Evolutionary conservation across 2,888 invertebrate genomes (phyloP), one percentile per base, ranked within the genome.

Genomic region (Phaonia tiefii): DNA sequence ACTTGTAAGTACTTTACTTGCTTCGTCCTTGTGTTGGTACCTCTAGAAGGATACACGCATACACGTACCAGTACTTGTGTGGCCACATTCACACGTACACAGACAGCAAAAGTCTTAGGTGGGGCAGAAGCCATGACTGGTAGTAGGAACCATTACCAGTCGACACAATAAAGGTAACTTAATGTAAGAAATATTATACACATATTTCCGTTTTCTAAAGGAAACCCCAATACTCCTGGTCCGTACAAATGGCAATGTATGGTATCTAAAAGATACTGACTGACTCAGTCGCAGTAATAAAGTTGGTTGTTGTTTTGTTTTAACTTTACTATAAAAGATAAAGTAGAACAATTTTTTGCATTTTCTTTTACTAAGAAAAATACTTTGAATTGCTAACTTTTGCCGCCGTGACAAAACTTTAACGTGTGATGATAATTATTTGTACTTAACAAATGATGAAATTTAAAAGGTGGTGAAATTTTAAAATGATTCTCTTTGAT

Each of bases 111-210:
- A 84, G 78, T 85, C 88, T 86, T 88, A 88, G 89, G 88, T 88
- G 89, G 89, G 88, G 88, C 88, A 88, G 88, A 89, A 88, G 88
- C 88, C 87, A 87, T 86, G 88, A 89, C 87, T 86, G 88, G 42
- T 72, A 39, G 10, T 17, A 58, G 39, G 31, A 86, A 85, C 86
- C 86, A 75, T 56, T 86, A 87, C 56, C 77, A 69, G 37, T 69
- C 75, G 67, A 63, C 58, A 51, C 63, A 60, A 78, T 63, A 78
- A 75, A 81, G 75, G 78, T 81, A 78, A 78, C 56, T 75, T 71
- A 73, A 70, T 80, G 58, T 49, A 76, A 70, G 73, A 80, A 70
- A 67, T 71, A 42, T 26, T 71, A 58, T 49, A 56, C 26, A 13
- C 72, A 22, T 51, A 49, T 60, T 10, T 66, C 49, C 58, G 20